Base-by-base conservation (phyloP, 2,888 invertebrate species). In the Stramonita haemastoma region DNA sequence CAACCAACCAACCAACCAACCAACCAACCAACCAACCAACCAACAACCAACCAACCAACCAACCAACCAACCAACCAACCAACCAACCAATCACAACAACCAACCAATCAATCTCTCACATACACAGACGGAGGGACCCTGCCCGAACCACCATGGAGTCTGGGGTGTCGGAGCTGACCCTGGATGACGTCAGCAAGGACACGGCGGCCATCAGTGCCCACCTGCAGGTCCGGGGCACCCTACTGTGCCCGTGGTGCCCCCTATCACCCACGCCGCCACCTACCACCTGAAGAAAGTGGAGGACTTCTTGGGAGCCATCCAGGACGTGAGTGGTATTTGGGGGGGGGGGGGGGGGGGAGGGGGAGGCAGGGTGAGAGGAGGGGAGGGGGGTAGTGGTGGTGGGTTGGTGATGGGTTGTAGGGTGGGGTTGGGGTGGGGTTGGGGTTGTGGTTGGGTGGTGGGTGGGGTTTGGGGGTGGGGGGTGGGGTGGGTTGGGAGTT, bases 231-330 rank as follows among this genome's bases (percentile, higher is more conserved):
- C 60, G 89, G 22, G 92, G 93, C 77, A 93, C 93, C 0, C 90
- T 22, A 92, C 93, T 0, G 91, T 93, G 34, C 95, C 95, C 0
- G 77, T 95, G 26, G 93, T 94, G 0, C 93, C 93, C 11, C 95
- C 95, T 13, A 94, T 95, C 70, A 93, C 93, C 56, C 94, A 95
- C 88, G 91, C 95, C 11, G 92, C 94, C n/a, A 95, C 95, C 0
- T 95, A 94, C 91, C 91, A 92, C 46, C 90, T 95, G 26, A 91
- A 93, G n/a, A 92, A 91, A 36, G 93, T 95, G 13, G 94, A 95
- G 73, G 94, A 95, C 32, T 95, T 93, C 87, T 66, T 93, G 6
- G 90, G 92, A 26, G 92, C 94, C 46, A 83, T 94, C n/a, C 70
- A 92, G 60, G 93, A 94, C 91, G 94, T 94, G 90, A 88, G 91